Evolutionary conservation across 2,888 invertebrate species (phyloP).

Genomic region (Sisyra terminalis): DNA sequence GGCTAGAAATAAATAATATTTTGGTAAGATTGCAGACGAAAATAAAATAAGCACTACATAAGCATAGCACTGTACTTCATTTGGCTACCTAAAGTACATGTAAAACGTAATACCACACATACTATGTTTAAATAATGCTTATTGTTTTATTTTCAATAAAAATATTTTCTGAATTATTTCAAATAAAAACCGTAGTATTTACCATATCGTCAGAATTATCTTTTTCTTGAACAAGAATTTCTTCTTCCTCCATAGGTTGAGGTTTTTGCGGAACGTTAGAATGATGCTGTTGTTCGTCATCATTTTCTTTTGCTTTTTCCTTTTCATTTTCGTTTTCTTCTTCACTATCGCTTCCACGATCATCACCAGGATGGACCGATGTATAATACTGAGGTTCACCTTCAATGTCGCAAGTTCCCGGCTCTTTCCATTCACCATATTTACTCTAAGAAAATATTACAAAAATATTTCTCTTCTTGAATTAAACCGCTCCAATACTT

Average conservation of each 20-base stretch:
- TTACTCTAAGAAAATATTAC: slow-evolving; percentile 15
- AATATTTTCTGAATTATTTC: too few species aligned
- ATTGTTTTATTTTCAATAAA: too few species aligned
- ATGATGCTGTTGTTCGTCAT: neutral
- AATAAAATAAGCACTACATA: too few species aligned
- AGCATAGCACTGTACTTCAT: too few species aligned
- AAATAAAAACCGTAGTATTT: too few species aligned
- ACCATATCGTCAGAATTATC: slow-evolving; percentile 1
- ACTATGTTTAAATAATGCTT: too few species aligned
- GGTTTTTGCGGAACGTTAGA: slow-evolving; percentile 2
- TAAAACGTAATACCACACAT: too few species aligned
- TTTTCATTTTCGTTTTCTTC: slow-evolving; percentile 26
- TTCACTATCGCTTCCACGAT: slow-evolving; percentile 42
- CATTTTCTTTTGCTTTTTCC: slow-evolving; percentile 10
- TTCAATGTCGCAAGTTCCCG: slow-evolving; percentile 35
- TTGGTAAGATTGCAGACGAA: too few species aligned
- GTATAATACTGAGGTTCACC: slow-evolving; percentile 38
- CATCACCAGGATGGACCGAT: slow-evolving; percentile 50
- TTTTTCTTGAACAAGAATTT: neutral
- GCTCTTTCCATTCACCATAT: slow-evolving; percentile 39
- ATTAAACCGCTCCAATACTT: slow-evolving; percentile 13
- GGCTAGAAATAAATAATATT: too few species aligned
- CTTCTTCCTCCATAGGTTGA: slow-evolving; percentile 10
- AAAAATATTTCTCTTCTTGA: neutral
- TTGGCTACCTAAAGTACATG: too few species aligned